Percentiles rank a stretch among this genome's conserved stretches.
These are phyloP conservation scores for Acrossocheilus fasciatus DNA, from an alignment of 2,797 vertebrate genomes.

Conservation along the genomic window DNA sequence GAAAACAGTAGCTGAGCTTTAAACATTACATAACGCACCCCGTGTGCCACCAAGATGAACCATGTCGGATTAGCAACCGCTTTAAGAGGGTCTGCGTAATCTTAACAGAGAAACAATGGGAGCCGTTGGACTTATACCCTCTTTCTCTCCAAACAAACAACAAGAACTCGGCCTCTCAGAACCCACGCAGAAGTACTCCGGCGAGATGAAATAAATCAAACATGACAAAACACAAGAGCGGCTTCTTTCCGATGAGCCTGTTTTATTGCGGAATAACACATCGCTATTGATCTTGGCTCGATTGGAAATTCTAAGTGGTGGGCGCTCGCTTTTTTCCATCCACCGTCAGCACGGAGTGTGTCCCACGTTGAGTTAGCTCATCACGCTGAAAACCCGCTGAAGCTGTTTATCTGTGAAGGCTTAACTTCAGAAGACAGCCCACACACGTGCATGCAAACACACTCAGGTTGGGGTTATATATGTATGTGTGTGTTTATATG, in stretches of 20 bases:
- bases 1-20: slow-evolving; percentile 49
- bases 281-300: slow-evolving; percentile 74
- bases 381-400: slow-evolving; percentile 39
- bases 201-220: slow-evolving; percentile 72
- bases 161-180: slow-evolving; percentile 27
- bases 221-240: slow-evolving; percentile 64
- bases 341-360: slow-evolving; percentile 1
- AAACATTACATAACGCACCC: slow-evolving; percentile 39
- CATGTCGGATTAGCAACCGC: slow-evolving; percentile 33
- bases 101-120: slow-evolving; percentile 17
- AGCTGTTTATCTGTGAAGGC: slow-evolving; percentile 50
- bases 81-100: slow-evolving; percentile 32
- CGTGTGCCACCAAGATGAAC: slow-evolving; percentile 19
- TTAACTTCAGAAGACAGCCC: slow-evolving; percentile 59
- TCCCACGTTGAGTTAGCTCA: slow-evolving; percentile 22
- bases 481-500: slow-evolving; percentile 9
- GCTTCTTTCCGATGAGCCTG: slow-evolving; percentile 68
- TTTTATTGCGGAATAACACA: slow-evolving; percentile 75
- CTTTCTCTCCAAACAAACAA: slow-evolving; percentile 49
- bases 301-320: slow-evolving; percentile 67
- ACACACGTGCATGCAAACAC: slow-evolving; percentile 34
- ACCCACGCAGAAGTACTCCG: slow-evolving; percentile 47
- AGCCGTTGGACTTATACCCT: slow-evolving; percentile 28
- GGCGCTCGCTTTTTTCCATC: slow-evolving; percentile 22
- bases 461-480: slow-evolving; percentile 13